Evolutionary conservation across 2,113 vertebrate genomes (phyloP), one percentile per base, ranked within the genome.

Genomic region (Scomber colias): DNA sequence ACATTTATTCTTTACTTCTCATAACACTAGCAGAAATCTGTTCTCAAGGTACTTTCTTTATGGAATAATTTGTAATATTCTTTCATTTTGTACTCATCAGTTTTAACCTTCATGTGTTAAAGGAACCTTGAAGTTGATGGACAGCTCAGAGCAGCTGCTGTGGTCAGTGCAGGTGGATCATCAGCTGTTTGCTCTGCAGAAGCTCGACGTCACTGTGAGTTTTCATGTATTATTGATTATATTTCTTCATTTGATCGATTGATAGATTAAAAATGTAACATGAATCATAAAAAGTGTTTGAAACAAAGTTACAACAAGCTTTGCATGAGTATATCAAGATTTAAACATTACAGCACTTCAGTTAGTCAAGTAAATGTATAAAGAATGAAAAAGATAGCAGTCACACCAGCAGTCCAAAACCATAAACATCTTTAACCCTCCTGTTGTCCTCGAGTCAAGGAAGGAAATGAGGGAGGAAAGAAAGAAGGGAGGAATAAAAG

Each of bases 121-220:
- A 99, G 98, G 98, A 7, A 99, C 98, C 0, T 78, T 99, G 88
- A 99, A 99, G 87, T 89, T 99, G 59, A 98, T 99, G 98, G 97
- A 98, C 84, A 97, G 96, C 72, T 97, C 96, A 0, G 98, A 99
- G 87, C 97, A 95, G 89, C 92, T 99, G 74, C 79, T 98, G 21
- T 99, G 98, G 98, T 99, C 98, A 0, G 96, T 99, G 61, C 98
- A 99, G 90, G 98, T 99, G 67, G 98, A 99, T 89, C 97, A 99
- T 84, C 98, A 99, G 92, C 96, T 99, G 8, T 99, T 99, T 50
- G 97, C 97, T 12, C 88, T 99, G 53, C 97, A 98, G 93, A 99
- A 99, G 75, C 89, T 99, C 70, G 98, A 99, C 71, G 95, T 99
- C 64, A 99, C 98, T 0, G 98, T 99, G 79, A 96, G 97, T 94